Evolutionary conservation across 2,113 vertebrate genomes (phyloP), one percentile per base, ranked within the genome.

Genomic region (Oryzias javanicus): DNA sequence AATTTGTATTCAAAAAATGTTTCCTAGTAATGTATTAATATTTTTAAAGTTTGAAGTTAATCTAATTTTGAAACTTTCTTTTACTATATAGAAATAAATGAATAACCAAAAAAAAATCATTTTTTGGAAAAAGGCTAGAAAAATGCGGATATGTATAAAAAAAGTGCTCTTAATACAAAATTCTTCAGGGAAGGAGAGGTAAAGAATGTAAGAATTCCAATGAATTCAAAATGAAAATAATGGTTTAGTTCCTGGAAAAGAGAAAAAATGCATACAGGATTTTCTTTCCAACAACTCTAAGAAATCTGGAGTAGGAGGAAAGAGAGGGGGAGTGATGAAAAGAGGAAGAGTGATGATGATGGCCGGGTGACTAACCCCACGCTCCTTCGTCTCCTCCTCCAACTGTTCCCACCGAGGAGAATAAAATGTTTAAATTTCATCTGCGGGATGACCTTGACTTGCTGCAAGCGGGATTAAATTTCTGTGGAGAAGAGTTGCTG

Each of bases 381-480:
- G 4, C 54, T 48, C 51, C 55, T 53, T 24, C 67, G 4, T 52
- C 67, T 49, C 41, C 60, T 59, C 60, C 72, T 62, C 64, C 58
- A 18, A 55, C 15, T 20, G 40, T 69, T 66, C 41, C 71, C 25
- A 55, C 42, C 63, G 49, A 85, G 64, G 66, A 72, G 73, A 83
- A 53, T 76, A 56, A 78, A 76, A 84, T 76, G 80, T 81, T 74
- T 74, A 72, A 74, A 81, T 86, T 78, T 83, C 76, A 79, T 79
- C 74, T 53, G 49, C 6, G 62, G 69, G 58, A 58, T 4, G 76
- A 87, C 84, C 86, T 87, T 85, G 79, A 78, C 74, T 61, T 44
- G 55, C 64, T 64, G 64, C 74, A 63, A 73, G 68, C 22, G 64
- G 81, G 70, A 87, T 86, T 84, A 62, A 29, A 84, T 79, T 80